These are phyloP conservation scores for Kuschelorhynchus macadamiae DNA, from an alignment of 2,888 invertebrate genomes.

Conservation along the genomic window DNA sequence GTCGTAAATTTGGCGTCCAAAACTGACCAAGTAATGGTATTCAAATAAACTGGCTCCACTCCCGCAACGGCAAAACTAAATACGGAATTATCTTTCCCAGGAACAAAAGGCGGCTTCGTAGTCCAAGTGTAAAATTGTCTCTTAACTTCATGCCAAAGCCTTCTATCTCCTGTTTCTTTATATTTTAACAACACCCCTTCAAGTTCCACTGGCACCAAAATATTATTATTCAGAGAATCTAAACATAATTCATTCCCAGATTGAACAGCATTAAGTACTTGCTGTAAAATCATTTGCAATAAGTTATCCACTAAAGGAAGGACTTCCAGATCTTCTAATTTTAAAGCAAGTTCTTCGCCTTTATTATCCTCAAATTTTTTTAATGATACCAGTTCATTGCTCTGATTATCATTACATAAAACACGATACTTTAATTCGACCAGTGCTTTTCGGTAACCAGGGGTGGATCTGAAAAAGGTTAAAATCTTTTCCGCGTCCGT, in stretches of 20 bases:
- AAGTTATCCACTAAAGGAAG: slow-evolving; percentile 60
- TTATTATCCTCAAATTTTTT: slow-evolving; percentile 29
- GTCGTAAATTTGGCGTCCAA: slow-evolving; percentile 62
- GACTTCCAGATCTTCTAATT: slow-evolving; percentile 57
- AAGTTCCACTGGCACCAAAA: slow-evolving; percentile 59
- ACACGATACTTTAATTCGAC: slow-evolving; percentile 56
- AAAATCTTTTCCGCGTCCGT: slow-evolving; percentile 51
- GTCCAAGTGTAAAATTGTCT: slow-evolving; percentile 57
- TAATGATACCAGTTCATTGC: slow-evolving; percentile 53
- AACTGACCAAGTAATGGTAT: slow-evolving; percentile 56
- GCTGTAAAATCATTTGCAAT: slow-evolving; percentile 50
- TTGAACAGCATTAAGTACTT: slow-evolving; percentile 10
- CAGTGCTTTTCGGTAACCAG: slow-evolving; percentile 48
- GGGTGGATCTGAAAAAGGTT: slow-evolving; percentile 45
- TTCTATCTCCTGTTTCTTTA: slow-evolving; percentile 54
- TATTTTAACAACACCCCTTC: slow-evolving; percentile 57
- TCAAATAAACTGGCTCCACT: slow-evolving; percentile 54
- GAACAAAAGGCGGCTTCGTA: slow-evolving; percentile 56
- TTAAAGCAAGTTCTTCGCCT: slow-evolving; percentile 20
- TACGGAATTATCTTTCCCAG: slow-evolving; percentile 45
- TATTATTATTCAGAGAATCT: slow-evolving; percentile 41
- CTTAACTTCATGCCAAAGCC: slow-evolving; percentile 60
- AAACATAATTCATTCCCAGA: slow-evolving; percentile 13
- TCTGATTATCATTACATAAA: slow-evolving; percentile 51
- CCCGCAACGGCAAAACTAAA: slow-evolving; percentile 45